These are phyloP conservation scores for Nomia melanderi DNA, from an alignment of 1,140 invertebrate genomes.

Conservation along the genomic window DNA sequence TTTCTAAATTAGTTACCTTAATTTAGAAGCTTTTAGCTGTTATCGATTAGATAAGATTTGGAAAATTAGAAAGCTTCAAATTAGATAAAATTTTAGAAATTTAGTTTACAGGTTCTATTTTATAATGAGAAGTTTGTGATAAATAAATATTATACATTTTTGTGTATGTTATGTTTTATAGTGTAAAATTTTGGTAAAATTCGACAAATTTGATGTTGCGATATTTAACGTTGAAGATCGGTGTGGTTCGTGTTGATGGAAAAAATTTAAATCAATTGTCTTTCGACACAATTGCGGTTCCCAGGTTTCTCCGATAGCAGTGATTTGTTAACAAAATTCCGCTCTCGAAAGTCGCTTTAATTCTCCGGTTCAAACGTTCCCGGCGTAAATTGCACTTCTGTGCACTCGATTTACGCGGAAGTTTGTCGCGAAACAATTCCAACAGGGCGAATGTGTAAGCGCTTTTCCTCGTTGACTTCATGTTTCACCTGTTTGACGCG, in stretches of 20 bases:
- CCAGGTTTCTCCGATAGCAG: background rate
- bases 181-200: background rate
- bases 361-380: background rate
- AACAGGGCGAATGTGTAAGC: background rate
- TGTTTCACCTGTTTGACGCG: background rate
- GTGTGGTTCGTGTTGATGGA: background rate
- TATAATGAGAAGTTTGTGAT: no score
- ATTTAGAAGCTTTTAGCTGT: no score
- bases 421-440: background rate
- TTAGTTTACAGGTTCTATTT: no score
- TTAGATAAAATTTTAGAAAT: no score
- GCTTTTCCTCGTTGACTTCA: background rate
- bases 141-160: no score
- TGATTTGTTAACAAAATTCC: conserved; percentile 7
- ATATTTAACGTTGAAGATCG: background rate
- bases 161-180: background rate
- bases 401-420: background rate
- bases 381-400: conserved; percentile 1
- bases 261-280: background rate
- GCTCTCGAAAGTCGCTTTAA: conserved; percentile 7
- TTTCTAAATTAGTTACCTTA: no score
- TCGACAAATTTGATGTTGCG: background rate
- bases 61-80: no score
- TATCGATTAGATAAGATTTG: no score
- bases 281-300: background rate